Evolutionary conservation across 2,888 invertebrate species (phyloP).

Genomic region (Morpho deidamia): DNA sequence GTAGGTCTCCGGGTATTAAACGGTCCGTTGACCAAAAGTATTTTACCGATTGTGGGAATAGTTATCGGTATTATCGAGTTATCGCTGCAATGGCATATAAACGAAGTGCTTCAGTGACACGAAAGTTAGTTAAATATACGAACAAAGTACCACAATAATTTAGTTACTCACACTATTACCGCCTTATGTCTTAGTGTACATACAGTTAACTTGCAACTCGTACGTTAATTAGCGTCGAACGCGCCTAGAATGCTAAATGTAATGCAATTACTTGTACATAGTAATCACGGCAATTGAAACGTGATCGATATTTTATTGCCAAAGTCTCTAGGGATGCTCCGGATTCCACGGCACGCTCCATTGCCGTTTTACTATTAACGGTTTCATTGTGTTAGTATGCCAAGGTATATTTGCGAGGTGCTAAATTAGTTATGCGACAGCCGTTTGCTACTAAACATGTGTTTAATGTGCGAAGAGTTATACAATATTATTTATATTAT

Average conservation of each 20-base stretch:
- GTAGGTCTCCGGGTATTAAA: no score
- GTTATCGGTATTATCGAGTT: no score
- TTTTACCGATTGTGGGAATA: no score
- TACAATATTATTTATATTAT: no score
- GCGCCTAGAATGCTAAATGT: slow-evolving; percentile 17
- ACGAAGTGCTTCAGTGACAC: no score
- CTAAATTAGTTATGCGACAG: neutral
- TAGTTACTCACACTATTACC: no score
- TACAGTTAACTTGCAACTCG: slow-evolving; percentile 1
- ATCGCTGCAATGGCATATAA: no score
- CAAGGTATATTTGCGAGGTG: slow-evolving; percentile 7
- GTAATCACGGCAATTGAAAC: slow-evolving; percentile 23
- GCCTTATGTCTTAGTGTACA: no score
- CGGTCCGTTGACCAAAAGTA: no score
- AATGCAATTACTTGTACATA: slow-evolving; percentile 16
- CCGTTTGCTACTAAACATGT: neutral
- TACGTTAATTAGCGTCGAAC: slow-evolving; percentile 13
- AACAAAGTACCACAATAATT: no score
- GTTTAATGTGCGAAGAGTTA: no score
- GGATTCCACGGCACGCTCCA: slow-evolving; percentile 20
- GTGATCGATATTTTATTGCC: slow-evolving; percentile 26
- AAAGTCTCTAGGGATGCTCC: slow-evolving; percentile 25
- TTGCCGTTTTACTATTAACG: slow-evolving; percentile 18
- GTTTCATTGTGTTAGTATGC: slow-evolving; percentile 11
- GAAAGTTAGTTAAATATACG: no score